Evolutionary conservation across 2,888 invertebrate species (phyloP).

Genomic region (Noctua janthe): DNA sequence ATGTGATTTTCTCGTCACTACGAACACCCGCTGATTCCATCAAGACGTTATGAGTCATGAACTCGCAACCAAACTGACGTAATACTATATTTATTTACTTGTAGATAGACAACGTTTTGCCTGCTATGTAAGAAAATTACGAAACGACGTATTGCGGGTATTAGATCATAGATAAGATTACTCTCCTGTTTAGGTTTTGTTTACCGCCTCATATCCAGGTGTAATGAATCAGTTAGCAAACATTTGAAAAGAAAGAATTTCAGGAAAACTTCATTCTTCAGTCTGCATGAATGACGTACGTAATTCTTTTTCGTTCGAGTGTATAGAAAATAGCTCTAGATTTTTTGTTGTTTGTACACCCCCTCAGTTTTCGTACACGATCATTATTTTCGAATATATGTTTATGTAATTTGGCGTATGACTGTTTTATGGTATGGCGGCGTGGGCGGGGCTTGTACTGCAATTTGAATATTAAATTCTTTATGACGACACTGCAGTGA

Average conservation of each 20-base stretch:
- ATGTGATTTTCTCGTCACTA: conserved; percentile 61
- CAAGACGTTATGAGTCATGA: conserved; percentile 47
- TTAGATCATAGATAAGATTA: conserved; percentile 65
- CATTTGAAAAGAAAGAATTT: neutral
- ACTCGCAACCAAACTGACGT: conserved; percentile 48
- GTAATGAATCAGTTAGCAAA: conserved; percentile 45
- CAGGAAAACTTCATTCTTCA: conserved; percentile 58
- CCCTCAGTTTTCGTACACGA: conserved; percentile 28
- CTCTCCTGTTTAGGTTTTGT: conserved; percentile 50
- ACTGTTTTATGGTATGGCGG: conserved; percentile 15
- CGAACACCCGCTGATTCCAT: conserved; percentile 56
- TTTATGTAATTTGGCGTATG: conserved; percentile 35
- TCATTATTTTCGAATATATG: conserved; percentile 43
- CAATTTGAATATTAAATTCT: conserved; percentile 48
- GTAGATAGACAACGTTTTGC: conserved; percentile 58
- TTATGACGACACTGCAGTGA: conserved; percentile 27
- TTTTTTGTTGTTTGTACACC: conserved; percentile 43
- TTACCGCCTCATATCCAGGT: conserved; percentile 54
- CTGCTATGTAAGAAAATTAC: conserved; percentile 51
- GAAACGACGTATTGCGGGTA: conserved; percentile 52
- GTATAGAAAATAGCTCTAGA: conserved; percentile 47
- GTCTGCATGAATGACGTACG: conserved; percentile 53
- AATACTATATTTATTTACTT: conserved; percentile 54
- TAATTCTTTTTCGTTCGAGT: conserved; percentile 19
- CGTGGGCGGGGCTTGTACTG: conserved; percentile 35